Conservation (phyloP, 2,888 invertebrate genomes). For the Fabriciana adippe region DNA sequence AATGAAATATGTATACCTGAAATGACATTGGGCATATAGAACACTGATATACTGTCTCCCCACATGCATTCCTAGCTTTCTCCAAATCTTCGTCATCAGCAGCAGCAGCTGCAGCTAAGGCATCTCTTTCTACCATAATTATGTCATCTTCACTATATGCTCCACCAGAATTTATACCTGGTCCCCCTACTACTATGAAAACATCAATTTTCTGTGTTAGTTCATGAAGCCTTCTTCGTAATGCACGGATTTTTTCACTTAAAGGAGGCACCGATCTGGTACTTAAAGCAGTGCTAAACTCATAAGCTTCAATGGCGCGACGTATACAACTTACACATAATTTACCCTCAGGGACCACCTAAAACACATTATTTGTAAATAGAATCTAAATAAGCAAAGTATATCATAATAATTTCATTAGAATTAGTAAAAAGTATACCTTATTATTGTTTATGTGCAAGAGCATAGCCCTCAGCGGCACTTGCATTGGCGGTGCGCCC, state of each 20-base stretch:
- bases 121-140: constrained; percentile 71
- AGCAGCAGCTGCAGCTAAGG: constrained; percentile 61
- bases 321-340: constrained; percentile 61
- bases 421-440: constrained; percentile 46
- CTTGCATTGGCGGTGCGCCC: constrained; percentile 51
- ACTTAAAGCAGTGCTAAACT: constrained; percentile 58
- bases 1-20: constrained; percentile 48
- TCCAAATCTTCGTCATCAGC: constrained; percentile 64
- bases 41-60: constrained; percentile 71
- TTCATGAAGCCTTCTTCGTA: constrained; percentile 66
- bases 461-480: constrained; percentile 67
- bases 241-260: constrained; percentile 69
- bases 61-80: constrained; percentile 59
- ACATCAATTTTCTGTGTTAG: constrained; percentile 75
- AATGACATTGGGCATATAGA: constrained; percentile 69
- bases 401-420: neutral
- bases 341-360: constrained; percentile 69
- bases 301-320: constrained; percentile 64
- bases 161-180: constrained; percentile 54
- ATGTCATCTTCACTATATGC: constrained; percentile 73
- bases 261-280: constrained; percentile 59
- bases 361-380: constrained; percentile 12
- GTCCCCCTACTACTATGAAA: constrained; percentile 72
- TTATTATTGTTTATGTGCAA: constrained; percentile 70
- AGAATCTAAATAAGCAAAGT: neutral